Conservation (phyloP, 2,888 invertebrate species). For the Meghimatium bilineatum region DNA sequence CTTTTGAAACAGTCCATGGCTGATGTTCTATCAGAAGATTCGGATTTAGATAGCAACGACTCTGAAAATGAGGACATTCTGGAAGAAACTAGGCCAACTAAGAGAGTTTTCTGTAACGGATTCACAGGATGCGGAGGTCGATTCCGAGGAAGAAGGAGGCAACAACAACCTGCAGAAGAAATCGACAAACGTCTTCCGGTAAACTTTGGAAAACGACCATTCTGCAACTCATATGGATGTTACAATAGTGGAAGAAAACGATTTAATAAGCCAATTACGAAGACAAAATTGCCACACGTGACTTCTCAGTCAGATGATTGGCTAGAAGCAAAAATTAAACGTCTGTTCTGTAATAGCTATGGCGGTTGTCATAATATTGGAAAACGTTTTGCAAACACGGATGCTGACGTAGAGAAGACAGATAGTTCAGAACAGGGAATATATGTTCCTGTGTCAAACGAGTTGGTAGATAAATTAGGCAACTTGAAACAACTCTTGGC, state of each 20-base stretch:
- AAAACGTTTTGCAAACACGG: constrained; percentile 40
- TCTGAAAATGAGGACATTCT: neutral
- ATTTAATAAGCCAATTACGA: neutral
- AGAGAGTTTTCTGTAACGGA: constrained; percentile 57
- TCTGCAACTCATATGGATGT: constrained; percentile 67
- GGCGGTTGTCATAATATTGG: constrained; percentile 53
- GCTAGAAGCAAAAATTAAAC: constrained; percentile 40
- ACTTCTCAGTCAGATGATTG: neutral
- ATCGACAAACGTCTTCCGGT: constrained; percentile 39
- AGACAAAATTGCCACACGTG: neutral
- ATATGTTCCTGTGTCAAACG: neutral
- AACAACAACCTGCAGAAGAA: constrained; percentile 40
- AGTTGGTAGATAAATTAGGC: neutral
- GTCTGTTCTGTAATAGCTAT: constrained; percentile 55
- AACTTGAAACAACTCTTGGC: constrained; percentile 2
- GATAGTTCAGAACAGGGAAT: neutral
- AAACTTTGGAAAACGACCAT: constrained; percentile 59
- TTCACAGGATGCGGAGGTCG: constrained; percentile 58
- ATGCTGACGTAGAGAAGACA: neutral
- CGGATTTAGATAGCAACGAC: neutral
- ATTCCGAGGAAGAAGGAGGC: constrained; percentile 50
- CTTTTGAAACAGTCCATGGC: neutral
- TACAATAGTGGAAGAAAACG: constrained; percentile 56
- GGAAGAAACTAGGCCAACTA: constrained; percentile 7
- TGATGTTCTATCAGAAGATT: neutral